Base-by-base conservation (phyloP, 2,113 vertebrate species). In the Montifringilla adamsi region DNA sequence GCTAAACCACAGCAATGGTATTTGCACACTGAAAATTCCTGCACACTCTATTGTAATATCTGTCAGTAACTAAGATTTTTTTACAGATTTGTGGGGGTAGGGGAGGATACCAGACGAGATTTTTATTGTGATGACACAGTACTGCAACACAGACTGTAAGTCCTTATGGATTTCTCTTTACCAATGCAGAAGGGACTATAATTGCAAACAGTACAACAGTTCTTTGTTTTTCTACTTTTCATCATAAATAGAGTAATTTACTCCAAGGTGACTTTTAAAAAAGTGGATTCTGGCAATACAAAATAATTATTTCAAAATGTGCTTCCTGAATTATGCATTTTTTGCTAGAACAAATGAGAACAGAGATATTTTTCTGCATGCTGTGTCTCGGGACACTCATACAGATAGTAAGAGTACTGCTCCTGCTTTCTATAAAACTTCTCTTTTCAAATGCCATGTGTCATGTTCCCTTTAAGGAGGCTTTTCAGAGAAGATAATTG, bases 11-110 rank as follows among this genome's bases (percentile, higher is more conserved):
- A 49, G 33, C 49, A 76, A 35, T 90, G 41, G 13, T 81, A 13
- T 84, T 78, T 87, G 52, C 73, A 67, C 30, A 63, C 8, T 59
- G 46, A 74, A 86, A 89, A 41, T 35, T 77, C 37, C 68, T 55
- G 21, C 41, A 16, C 5, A 0, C 6, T 62, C 78, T 39, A 1
- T 55, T 0, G 0, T 87, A 59, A 1, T 68, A 88, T 27, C 44
- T 86, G 53, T 87, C 39, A 55, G 37, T 43, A 87, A 87, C 35
- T 72, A 55, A 59, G 60, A 23, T 70, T 64, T 68, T 72, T 73
- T 31, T 59, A 64, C 43, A 84, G 39, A 72, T 37, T 35, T 53
- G 43, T 16, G 11, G 11, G 37, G 6, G 13, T 33, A 27, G 20
- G 10, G n/a, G 11, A 69, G 39, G 33, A 27, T 67, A 59, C 33